Base-by-base conservation (phyloP, 2,888 invertebrate species). In the Synergus laeviventris region DNA sequence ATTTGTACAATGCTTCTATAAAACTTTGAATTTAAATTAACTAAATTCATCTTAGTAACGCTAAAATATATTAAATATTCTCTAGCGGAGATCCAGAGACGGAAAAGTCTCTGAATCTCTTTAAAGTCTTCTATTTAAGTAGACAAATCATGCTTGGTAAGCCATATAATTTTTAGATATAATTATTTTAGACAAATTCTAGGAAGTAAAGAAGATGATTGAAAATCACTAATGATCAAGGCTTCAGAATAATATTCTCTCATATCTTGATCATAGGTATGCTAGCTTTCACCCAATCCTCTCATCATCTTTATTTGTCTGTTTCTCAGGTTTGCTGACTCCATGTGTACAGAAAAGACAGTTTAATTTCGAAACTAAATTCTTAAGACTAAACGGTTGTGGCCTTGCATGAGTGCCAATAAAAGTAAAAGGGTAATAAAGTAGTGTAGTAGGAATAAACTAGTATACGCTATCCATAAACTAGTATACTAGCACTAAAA, bases 341-440 rank as follows among this genome's bases (percentile, higher is more conserved):
- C 4, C 12, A 12, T 21, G 21, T 56, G 56, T 21, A 21, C 56
- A 12, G 56, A 56, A 56, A 56, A 21, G 56, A 21, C 12, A 21
- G 4, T 18, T 21, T 21, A 18, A 56, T 12, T 56, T 56, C 21
- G 21, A 21, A 56, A 56, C 56, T 64, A 42, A 64, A 64, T 64
- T 64, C 42, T n/a, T 64, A 64, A 21, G 39, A 64, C 64, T 64
- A 64, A 64, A 39, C 39, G 38, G 42, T 39, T 64, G 18, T 39
- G 18, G 64, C 7, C 64, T 39, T 64, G 42, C 18, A 39, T 64
- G 39, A 39, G 64, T 64, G 36, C 64, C 39, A 39, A 64, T 39
- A 64, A 64, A 64, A 64, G 64, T 64, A 64, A 64, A 64, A 64
- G 42, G 64, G 39, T 64, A 64, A 64, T 64, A 39, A 64, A 64